phyloP scores from a whole-genome alignment of 2,888 invertebrate genomes.

The Euzophera pinguis region DNA sequence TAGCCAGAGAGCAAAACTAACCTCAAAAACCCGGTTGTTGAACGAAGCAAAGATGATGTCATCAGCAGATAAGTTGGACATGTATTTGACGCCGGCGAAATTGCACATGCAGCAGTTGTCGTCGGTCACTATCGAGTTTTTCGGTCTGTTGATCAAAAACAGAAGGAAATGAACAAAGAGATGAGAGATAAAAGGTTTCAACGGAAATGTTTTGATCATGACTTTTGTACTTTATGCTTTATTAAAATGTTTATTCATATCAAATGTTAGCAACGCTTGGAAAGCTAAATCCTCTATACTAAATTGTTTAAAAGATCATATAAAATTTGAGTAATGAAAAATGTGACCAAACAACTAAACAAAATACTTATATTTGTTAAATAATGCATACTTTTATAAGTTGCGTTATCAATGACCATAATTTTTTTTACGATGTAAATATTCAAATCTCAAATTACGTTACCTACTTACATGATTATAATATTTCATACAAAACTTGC shows the following conservation, averaged over 20 bases:
- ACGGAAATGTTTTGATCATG: neutral
- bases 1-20: constrained; percentile 42
- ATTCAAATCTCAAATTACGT: no score
- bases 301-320: no score
- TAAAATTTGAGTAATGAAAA: no score
- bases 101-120: constrained; percentile 96
- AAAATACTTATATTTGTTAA: no score
- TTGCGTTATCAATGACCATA: no score
- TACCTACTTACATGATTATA: no score
- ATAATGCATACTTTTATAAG: no score
- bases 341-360: no score
- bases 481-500: no score
- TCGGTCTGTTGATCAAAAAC: constrained; percentile 51
- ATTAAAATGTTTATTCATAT: neutral
- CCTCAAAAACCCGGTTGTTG: constrained; percentile 91
- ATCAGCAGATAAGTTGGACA: constrained; percentile 86
- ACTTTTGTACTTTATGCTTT: neutral
- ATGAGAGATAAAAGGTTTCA: neutral
- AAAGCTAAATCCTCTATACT: no score
- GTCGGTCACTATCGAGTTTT: constrained; percentile 84
- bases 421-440: no score
- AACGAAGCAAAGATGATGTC: constrained; percentile 93
- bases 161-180: neutral
- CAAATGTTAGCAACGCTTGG: no score
- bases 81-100: constrained; percentile 89